Conservation (phyloP, 2,888 invertebrate genomes). For the Chrysina gloriosa region DNA sequence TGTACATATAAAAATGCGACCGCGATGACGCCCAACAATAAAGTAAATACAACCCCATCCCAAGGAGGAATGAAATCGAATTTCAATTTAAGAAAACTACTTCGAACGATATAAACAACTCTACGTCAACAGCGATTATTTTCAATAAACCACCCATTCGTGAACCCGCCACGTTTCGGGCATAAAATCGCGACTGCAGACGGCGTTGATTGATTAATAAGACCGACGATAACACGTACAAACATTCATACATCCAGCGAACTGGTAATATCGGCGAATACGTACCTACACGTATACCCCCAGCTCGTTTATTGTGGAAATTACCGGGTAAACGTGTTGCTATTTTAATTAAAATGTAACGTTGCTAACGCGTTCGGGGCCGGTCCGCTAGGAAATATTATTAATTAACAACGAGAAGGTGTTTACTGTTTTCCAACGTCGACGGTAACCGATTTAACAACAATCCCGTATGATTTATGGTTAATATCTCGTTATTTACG, state of each 20-base stretch:
- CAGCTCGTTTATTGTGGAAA: slow-evolving; percentile 7
- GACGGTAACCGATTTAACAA: slow-evolving; percentile 1
- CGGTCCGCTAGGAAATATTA: not conserved
- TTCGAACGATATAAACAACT: too few relatives aligned
- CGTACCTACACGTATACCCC: too few relatives aligned
- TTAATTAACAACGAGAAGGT: slow-evolving; percentile 10
- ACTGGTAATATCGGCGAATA: not conserved
- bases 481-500: slow-evolving; percentile 10
- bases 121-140: too few relatives aligned
- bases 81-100: too few relatives aligned
- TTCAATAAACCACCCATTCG: too few relatives aligned
- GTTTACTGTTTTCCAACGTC: slow-evolving; percentile 1
- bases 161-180: too few relatives aligned
- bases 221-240: not conserved
- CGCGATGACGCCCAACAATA: too few relatives aligned
- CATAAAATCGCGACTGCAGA: not conserved
- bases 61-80: too few relatives aligned
- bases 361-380: not conserved
- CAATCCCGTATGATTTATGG: not conserved
- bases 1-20: too few relatives aligned
- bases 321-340: not conserved
- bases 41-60: too few relatives aligned
- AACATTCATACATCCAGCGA: not conserved
- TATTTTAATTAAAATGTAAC: not conserved
- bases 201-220: not conserved